Conservation (phyloP, 2,888 invertebrate species). For the Bembecia ichneumoniformis region DNA sequence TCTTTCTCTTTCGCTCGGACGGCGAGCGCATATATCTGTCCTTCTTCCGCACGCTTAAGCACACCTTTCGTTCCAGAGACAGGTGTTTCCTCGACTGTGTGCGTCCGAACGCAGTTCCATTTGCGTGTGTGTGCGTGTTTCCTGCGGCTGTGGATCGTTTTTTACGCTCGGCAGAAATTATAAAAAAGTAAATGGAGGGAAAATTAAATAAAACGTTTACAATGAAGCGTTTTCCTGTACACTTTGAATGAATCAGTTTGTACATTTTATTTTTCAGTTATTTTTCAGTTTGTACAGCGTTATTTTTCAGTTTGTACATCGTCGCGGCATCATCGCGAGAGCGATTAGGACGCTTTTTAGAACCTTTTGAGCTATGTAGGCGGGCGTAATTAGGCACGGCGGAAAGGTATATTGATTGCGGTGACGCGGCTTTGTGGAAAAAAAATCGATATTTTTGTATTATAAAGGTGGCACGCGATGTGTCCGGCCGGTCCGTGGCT, state of each 20-base stretch:
- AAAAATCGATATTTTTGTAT: slow-evolving; percentile 71
- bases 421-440: slow-evolving; percentile 68
- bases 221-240: slow-evolving; percentile 71
- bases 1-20: slow-evolving; percentile 41
- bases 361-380: slow-evolving; percentile 64
- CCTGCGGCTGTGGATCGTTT: slow-evolving; percentile 70
- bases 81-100: slow-evolving; percentile 65
- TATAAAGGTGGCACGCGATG: slow-evolving; percentile 64
- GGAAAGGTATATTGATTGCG: slow-evolving; percentile 72
- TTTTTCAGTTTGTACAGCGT: slow-evolving; percentile 57
- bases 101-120: slow-evolving; percentile 47
- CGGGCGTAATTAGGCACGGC: slow-evolving; percentile 69
- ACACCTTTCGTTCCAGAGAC: slow-evolving; percentile 71
- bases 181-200: slow-evolving; percentile 72
- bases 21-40: slow-evolving; percentile 34
- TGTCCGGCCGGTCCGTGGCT: slow-evolving; percentile 55
- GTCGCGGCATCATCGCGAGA: slow-evolving; percentile 26
- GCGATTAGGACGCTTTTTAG: slow-evolving; percentile 57
- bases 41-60: slow-evolving; percentile 50
- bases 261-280: too few species aligned
- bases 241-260: slow-evolving; percentile 68
- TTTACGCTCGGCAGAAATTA: slow-evolving; percentile 70
- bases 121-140: slow-evolving; percentile 58
- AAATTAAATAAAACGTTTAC: slow-evolving; percentile 73
- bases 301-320: slow-evolving; percentile 57